A percentile compares a stretch with the other conserved stretches of the same genome.
Evolutionary conservation across 2,888 invertebrate species (phyloP).

Genomic region (Escarpia spicata): DNA sequence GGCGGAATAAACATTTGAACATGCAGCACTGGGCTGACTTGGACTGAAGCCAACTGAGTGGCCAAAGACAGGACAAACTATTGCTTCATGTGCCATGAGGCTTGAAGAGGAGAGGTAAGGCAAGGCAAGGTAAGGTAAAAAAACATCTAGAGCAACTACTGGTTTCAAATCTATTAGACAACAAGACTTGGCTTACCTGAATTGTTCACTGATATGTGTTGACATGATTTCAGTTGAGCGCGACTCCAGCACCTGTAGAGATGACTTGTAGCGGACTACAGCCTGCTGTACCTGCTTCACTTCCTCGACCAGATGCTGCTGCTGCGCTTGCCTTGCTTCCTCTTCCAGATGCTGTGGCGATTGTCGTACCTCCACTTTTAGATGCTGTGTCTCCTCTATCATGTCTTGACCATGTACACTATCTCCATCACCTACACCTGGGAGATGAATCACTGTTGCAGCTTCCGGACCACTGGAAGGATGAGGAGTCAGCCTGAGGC

Average conservation of each 20-base stretch:
- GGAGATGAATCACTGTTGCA: neutral
- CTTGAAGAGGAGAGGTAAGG: no score
- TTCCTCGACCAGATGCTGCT: neutral
- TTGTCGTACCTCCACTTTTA: neutral
- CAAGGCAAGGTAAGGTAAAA: no score
- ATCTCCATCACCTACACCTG: no score
- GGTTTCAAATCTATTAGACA: neutral
- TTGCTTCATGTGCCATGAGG: no score
- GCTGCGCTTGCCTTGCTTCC: neutral
- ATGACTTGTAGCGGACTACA: neutral
- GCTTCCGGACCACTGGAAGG: neutral
- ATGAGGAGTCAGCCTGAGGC: neutral
- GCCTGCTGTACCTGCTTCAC: neutral
- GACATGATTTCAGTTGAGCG: neutral
- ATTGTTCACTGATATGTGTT: neutral
- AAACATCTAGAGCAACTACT: neutral
- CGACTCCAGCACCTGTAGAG: neutral
- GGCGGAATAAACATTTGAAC: neutral
- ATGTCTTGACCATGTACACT: neutral
- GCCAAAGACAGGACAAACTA: no score
- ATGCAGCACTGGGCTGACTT: neutral
- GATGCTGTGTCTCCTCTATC: neutral
- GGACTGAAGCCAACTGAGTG: no score
- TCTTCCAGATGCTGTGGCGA: neutral
- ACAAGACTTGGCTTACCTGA: neutral